These are phyloP conservation scores for Darwinula stevensoni DNA, from an alignment of 2,888 invertebrate genomes.

Conservation along the genomic window DNA sequence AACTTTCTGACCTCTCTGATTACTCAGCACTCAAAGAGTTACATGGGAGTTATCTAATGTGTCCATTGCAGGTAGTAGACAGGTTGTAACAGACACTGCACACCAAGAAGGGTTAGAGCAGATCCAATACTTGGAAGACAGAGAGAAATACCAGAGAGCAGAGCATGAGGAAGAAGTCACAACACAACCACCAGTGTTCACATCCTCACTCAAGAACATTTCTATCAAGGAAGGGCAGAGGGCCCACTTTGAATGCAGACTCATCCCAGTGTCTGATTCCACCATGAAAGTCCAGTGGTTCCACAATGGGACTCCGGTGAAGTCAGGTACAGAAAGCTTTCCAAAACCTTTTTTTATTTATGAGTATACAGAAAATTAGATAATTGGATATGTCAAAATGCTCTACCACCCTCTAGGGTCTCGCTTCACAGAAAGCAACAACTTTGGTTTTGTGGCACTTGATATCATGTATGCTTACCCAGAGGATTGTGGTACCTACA, in stretches of 20 bases:
- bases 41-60: no score
- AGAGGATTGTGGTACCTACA: conserved; percentile 87
- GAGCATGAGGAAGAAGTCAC: conserved; percentile 59
- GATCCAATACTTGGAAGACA: conserved; percentile 63
- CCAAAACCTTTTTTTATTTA: neutral
- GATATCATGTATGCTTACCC: conserved; percentile 85
- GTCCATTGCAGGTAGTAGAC: conserved; percentile 27
- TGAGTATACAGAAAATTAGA: neutral
- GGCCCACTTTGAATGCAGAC: conserved; percentile 72
- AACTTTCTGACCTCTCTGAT: no score
- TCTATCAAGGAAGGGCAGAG: conserved; percentile 80
- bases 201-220: conserved; percentile 63
- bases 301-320: conserved; percentile 61
- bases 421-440: conserved; percentile 78
- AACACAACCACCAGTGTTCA: conserved; percentile 72
- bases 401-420: conserved; percentile 24
- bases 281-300: conserved; percentile 88
- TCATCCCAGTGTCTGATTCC: conserved; percentile 76
- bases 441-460: conserved; percentile 86
- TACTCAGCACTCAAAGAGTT: no score
- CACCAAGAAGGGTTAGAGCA: conserved; percentile 64
- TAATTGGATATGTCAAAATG: neutral
- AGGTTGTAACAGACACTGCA: conserved; percentile 53
- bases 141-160: conserved; percentile 31
- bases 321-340: conserved; percentile 27